A percentile compares a stretch with the other conserved stretches of the same genome.
Conservation (phyloP, 2,888 invertebrate genomes). For the Odontocolon sp. region DNA sequence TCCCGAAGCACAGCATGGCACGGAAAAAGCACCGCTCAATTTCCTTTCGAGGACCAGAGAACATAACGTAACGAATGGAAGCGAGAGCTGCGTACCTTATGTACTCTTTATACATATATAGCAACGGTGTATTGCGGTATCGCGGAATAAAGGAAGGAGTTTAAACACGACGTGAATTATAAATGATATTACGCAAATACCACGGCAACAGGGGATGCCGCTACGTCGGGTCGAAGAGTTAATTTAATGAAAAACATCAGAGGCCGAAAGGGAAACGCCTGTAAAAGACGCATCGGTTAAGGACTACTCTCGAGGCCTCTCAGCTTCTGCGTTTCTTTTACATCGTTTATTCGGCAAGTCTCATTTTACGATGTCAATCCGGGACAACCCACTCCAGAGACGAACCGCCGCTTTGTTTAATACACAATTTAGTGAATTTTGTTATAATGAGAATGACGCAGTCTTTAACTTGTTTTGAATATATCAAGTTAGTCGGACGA, state of each 20-base stretch:
- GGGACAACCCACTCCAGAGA: background rate
- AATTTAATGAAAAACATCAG: slow-evolving; percentile 79
- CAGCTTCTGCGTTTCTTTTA: slow-evolving; percentile 31
- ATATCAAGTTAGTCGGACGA: too few relatives aligned
- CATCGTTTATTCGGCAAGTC: slow-evolving; percentile 10
- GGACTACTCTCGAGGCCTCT: slow-evolving; percentile 45
- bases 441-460: too few relatives aligned
- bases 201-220: slow-evolving; percentile 41
- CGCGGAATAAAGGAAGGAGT: slow-evolving; percentile 70
- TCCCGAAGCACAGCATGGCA: slow-evolving; percentile 26
- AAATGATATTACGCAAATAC: slow-evolving; percentile 79
- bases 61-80: slow-evolving; percentile 44
- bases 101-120: slow-evolving; percentile 10
- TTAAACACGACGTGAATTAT: slow-evolving; percentile 78
- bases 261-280: slow-evolving; percentile 65
- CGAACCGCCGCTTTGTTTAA: background rate
- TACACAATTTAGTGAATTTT: background rate
- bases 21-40: slow-evolving; percentile 65
- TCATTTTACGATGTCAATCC: slow-evolving; percentile 12
- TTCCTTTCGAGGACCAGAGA: slow-evolving; percentile 59
- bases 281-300: slow-evolving; percentile 72
- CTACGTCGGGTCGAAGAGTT: slow-evolving; percentile 67
- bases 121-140: slow-evolving; percentile 34
- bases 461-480: too few relatives aligned
- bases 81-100: slow-evolving; percentile 26